Base-by-base conservation (phyloP, 1,140 invertebrate species). In the Drosophila saltans region DNA sequence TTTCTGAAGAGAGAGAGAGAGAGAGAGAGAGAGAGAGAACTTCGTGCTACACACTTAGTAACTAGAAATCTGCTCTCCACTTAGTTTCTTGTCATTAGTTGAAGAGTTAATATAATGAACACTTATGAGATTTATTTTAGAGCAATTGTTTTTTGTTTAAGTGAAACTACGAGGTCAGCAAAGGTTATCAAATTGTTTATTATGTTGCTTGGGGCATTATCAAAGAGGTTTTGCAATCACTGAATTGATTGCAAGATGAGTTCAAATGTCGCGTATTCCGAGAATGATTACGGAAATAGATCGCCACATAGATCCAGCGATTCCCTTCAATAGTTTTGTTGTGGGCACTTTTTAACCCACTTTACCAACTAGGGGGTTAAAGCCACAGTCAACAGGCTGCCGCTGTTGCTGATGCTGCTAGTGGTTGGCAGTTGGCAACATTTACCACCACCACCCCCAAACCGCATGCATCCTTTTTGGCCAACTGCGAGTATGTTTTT, bases 331-430 rank as follows among this genome's bases (percentile, higher is more conserved):
- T 52, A 24, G 24, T 26, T 24, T 8, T 9, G 8, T 26, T 8
- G 8, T 26, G 21, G 8, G 45, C 45, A 10, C 2, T 24, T 52
- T 52, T 52, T 52, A 52, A 10, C 28, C 39, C 39, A 9, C 4
- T 43, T 24, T n/a, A 1, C 1, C 45, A 39, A 5, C 21, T n/a
- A 7, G 2, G 43, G 75, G 73, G 73, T 76, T 77, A 75, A 68
- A 39, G 52, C 24, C 36, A 66, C 59, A 63, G 48, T 26, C 76
- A 78, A 78, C 76, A 78, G 75, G 75, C 75, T 78, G 75, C 58
- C 70, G 75, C 66, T 78, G 16, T 21, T 45, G 16, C 43, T 45
- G 43, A 2, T 30, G 28, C 16, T 16, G 16, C 16, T 16, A 16
- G 16, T 16, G 16, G 16, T 30, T 30, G 28, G 28, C 4, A 30